These are phyloP conservation scores for Esperia sulphurella DNA, from an alignment of 2,888 invertebrate species.

Conservation along the genomic window DNA sequence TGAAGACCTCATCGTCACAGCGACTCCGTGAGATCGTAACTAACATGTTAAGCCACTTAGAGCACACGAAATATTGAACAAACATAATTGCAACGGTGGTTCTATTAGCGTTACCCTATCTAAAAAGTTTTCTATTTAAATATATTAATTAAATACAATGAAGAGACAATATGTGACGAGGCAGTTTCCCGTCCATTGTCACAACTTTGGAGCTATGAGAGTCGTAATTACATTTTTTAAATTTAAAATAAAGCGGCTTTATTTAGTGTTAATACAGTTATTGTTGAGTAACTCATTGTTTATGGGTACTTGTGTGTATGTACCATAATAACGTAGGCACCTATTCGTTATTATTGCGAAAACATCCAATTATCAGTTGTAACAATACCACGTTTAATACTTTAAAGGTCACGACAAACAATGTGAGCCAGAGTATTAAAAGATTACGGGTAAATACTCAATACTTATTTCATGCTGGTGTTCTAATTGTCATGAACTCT, in stretches of 20 bases:
- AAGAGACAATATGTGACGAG: constrained; percentile 60
- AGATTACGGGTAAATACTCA: background rate
- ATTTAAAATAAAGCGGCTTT: constrained; percentile 61
- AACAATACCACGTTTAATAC: constrained; percentile 45
- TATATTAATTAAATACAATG: constrained; percentile 48
- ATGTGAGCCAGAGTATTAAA: constrained; percentile 14
- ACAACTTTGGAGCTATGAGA: constrained; percentile 54
- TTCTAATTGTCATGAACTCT: background rate
- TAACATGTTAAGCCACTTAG: constrained; percentile 33
- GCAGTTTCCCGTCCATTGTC: constrained; percentile 68
- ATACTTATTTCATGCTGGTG: background rate
- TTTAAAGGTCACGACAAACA: constrained; percentile 49
- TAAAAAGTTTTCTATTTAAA: constrained; percentile 50
- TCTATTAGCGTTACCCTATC: constrained; percentile 41
- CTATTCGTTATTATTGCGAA: constrained; percentile 46
- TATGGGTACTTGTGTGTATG: background rate
- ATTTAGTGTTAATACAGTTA: constrained; percentile 65
- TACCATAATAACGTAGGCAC: constrained; percentile 4
- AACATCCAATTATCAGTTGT: constrained; percentile 48
- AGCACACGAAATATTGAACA: constrained; percentile 64
- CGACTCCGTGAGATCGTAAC: constrained; percentile 4
- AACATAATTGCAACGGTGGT: constrained; percentile 52
- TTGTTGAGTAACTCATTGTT: constrained; percentile 53
- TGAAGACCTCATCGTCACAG: constrained; percentile 27
- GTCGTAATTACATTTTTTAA: constrained; percentile 62